Base-by-base conservation (phyloP, 2,888 invertebrate species). In the Drosophila pullipes region DNA sequence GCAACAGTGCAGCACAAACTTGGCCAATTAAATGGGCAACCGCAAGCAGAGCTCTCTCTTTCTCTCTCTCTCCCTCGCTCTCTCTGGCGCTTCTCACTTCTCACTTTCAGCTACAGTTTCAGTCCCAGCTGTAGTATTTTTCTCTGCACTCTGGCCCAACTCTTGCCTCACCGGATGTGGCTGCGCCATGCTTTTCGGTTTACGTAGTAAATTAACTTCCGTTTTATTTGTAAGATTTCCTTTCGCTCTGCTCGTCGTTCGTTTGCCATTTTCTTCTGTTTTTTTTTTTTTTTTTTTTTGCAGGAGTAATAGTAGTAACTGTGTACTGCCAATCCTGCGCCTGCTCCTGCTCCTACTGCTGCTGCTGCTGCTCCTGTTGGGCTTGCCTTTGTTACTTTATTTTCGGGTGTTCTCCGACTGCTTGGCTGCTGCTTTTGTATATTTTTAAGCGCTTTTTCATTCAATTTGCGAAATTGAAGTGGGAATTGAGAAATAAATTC, bases 381-480 rank as follows among this genome's bases (percentile, higher is more conserved):
- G 52, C 61, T 57, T 39, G 65, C 82, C 78, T 87, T 90, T 90
- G 89, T 85, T 85, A 76, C 76, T 74, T 88, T 88, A 87, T 85
- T 85, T 87, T 85, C 66, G 81, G 84, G 50, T 62, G 49, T 33
- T 53, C 49, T 50, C 78, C 52, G 50, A 41, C 60, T 52, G 79
- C 55, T 69, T 69, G 44, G 70, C 60, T 64, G 78, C 83, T 75
- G 83, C 69, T 90, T 90, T 91, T 92, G 90, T 91, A 88, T 87
- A 91, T 91, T 91, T 91, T 91, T 85, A 85, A 89, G 82, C 89
- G 89, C 85, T 90, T 91, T 91, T 92, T 91, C 91, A 92, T 92
- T 92, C 91, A 92, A 92, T 92, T 92, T 92, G 84, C 91, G 77
- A 91, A 92, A 92, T 92, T 91, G 90, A 92, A 91, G 91, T 92